phyloP scores from a whole-genome alignment of 2,113 vertebrate genomes.

The Sinocyclocheilus maitianheensis region DNA sequence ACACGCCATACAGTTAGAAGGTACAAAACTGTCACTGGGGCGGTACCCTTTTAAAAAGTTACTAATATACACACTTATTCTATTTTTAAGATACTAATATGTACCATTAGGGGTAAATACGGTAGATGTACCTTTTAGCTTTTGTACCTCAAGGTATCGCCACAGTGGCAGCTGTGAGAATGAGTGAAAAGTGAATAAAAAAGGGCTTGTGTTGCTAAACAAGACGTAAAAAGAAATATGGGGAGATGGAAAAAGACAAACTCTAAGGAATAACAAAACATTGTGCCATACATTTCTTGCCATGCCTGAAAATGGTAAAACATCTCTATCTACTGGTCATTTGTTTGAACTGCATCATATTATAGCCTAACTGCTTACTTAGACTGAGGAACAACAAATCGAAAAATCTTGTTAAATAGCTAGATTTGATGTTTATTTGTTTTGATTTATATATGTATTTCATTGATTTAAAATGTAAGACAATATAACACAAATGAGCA shows the following conservation, averaged over 20 bases:
- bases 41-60: too few relatives aligned
- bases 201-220: background rate
- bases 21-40: too few relatives aligned
- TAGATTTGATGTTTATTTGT: background rate
- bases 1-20: background rate
- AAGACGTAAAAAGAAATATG: background rate
- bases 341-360: background rate
- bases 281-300: background rate
- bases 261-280: background rate
- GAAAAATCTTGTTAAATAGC: background rate
- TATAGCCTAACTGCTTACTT: background rate
- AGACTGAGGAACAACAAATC: background rate
- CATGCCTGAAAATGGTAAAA: background rate
- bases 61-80: too few relatives aligned
- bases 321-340: constrained; percentile 38
- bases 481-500: background rate
- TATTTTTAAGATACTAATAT: background rate
- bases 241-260: background rate
- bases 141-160: background rate
- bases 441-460: background rate
- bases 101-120: background rate
- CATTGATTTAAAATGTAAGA: background rate
- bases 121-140: background rate
- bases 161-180: background rate
- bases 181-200: background rate